A percentile compares a stretch with the other conserved stretches of the same genome.
Conservation (phyloP, 2,113 vertebrate genomes). For the Upupa epops region DNA sequence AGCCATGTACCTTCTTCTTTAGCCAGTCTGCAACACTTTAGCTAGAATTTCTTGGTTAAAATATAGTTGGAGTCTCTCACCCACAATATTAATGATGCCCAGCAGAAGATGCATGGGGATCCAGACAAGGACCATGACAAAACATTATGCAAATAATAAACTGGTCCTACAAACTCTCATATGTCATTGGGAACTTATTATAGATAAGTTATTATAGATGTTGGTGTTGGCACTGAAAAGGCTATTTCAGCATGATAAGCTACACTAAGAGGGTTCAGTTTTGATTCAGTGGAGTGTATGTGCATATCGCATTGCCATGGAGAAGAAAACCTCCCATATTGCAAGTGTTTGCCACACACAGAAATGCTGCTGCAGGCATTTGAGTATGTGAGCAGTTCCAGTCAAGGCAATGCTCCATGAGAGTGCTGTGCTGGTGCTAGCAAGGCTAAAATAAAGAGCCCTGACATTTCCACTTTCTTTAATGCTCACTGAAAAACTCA, state of each 20-base stretch:
- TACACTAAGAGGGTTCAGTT: slow-evolving; percentile 41
- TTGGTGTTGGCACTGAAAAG: slow-evolving; percentile 35
- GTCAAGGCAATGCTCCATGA: background rate
- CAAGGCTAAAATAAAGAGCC: background rate
- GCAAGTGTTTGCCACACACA: background rate
- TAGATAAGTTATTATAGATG: slow-evolving; percentile 34
- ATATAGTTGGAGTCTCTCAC: too few species aligned
- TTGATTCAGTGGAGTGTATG: slow-evolving; percentile 34
- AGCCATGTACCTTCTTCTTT: too few species aligned
- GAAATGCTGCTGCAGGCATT: background rate
- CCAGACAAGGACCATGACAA: too few species aligned
- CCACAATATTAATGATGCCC: too few species aligned
- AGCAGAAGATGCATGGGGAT: too few species aligned
- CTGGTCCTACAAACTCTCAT: slow-evolving; percentile 17
- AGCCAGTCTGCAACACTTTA: too few species aligned
- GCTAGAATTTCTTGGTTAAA: too few species aligned
- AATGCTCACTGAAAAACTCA: background rate
- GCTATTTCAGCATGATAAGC: slow-evolving; percentile 47
- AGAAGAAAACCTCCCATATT: slow-evolving; percentile 8
- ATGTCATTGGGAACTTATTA: slow-evolving; percentile 29
- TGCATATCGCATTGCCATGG: slow-evolving; percentile 18
- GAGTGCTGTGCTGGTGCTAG: background rate
- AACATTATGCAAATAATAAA: background rate
- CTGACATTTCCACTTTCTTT: background rate
- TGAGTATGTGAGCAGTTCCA: background rate